Evolutionary conservation across 2,797 vertebrate genomes (phyloP), one percentile per base, ranked within the genome.

Genomic region (Coilia nasus): DNA sequence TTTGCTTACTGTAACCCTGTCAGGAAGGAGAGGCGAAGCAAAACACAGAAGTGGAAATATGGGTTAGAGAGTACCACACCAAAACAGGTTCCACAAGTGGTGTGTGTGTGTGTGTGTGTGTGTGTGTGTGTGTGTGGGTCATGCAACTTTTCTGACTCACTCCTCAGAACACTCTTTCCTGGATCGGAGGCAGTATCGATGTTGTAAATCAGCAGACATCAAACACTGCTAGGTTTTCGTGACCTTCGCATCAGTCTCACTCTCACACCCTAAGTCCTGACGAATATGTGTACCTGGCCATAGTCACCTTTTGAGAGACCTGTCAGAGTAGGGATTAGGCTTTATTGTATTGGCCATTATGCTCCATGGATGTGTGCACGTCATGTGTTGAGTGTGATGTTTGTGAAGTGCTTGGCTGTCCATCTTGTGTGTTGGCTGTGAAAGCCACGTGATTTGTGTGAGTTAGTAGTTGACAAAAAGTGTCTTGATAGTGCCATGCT

Each of bases 81-180:
- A 41, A 28, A 75, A 75, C 67, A 17, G 67, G 67, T 75, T 75
- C 31, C 31, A 75, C 67, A 75, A 17, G 67, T 75, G 31, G 64
- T 54, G 50, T 54, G 54, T 54, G 44, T 54, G 46, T 81, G 54
- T 50, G 54, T 35, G 6, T 19, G 21, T 62, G 31, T 62, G 17
- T 62, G 57, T 62, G 57, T 83, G 23, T 81, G 5, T 17, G 59
- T 83, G 62, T 14, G 25, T 83, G 35, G 35, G 35, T 41, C 35
- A 41, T 5, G 35, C 2, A 5, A 41, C 35, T 41, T 41, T 41
- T 41, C 35, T 41, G 35, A 41, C 35, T 41, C 35, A 41, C 35
- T 41, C 5, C 35, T 41, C 5, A 28, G 23, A 25, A 64, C 62
- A 64, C 23, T 64, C 62, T 64, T 25, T 64, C 62, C 62, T 23